Percentiles rank a stretch among this genome's conserved stretches.
Conservation (phyloP, 2,797 vertebrate genomes). For the Alauda arvensis region DNA sequence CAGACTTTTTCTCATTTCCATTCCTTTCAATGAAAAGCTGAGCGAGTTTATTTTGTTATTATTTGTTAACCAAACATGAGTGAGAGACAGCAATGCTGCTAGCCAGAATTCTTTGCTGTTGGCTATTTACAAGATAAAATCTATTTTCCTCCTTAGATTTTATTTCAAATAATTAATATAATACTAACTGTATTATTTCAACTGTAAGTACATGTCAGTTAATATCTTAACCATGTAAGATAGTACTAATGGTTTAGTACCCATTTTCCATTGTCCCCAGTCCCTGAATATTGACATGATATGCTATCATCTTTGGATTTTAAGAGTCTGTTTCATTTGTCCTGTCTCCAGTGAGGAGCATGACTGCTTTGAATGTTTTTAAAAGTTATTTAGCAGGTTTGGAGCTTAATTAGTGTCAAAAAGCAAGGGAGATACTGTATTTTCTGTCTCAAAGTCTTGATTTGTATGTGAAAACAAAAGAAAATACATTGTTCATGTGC, state of each 20-base stretch:
- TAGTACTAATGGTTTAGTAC: neutral
- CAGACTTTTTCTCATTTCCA: neutral
- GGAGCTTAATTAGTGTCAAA: neutral
- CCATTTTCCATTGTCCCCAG: neutral
- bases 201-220: neutral
- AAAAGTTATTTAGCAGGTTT: neutral
- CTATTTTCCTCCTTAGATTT: neutral
- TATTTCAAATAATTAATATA: neutral
- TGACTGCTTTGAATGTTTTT: neutral
- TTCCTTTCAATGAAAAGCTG: neutral
- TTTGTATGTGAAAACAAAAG: neutral
- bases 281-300: neutral
- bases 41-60: accelerated
- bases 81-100: neutral
- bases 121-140: neutral
- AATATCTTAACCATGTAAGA: neutral
- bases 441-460: neutral
- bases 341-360: neutral
- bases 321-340: neutral
- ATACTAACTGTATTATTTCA: neutral
- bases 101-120: neutral
- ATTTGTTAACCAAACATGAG: neutral
- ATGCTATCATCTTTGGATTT: neutral
- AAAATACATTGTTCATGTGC: neutral
- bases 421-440: neutral